Evolutionary conservation across 2,888 invertebrate species (phyloP).

Genomic region (Pachymerium ferrugineum): DNA sequence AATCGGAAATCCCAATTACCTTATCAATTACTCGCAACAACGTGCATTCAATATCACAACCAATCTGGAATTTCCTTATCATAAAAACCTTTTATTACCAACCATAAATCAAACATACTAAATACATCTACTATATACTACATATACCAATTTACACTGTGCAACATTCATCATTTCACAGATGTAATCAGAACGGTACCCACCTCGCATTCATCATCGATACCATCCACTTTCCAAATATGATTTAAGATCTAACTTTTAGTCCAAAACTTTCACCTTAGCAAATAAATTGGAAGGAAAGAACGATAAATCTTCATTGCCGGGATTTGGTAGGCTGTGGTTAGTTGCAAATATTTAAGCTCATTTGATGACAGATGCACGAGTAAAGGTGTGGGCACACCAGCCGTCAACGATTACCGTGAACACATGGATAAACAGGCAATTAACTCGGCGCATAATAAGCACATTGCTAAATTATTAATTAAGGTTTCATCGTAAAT

Average conservation of each 20-base stretch:
- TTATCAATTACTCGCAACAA: too few species aligned
- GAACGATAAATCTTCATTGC: not conserved
- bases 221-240: not conserved
- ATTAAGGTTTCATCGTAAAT: constrained; percentile 13
- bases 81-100: not conserved
- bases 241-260: constrained; percentile 13
- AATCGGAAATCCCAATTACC: too few species aligned
- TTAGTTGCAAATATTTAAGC: constrained; percentile 13
- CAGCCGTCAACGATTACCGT: constrained; percentile 13
- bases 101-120: not conserved
- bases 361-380: constrained; percentile 7
- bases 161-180: not conserved
- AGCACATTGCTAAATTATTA: constrained; percentile 8
- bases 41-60: too few species aligned
- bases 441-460: constrained; percentile 7
- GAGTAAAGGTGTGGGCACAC: constrained; percentile 13
- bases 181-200: not conserved
- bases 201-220: not conserved
- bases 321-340: not conserved
- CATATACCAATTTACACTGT: not conserved
- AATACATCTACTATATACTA: not conserved
- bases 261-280: constrained; percentile 1
- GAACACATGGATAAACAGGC: constrained; percentile 13
- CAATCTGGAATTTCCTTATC: not conserved
- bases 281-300: constrained; percentile 13